A percentile compares a stretch with the other conserved stretches of the same genome.
Conservation (phyloP, 2,113 vertebrate genomes). For the Microcebus ravelobensis region DNA sequence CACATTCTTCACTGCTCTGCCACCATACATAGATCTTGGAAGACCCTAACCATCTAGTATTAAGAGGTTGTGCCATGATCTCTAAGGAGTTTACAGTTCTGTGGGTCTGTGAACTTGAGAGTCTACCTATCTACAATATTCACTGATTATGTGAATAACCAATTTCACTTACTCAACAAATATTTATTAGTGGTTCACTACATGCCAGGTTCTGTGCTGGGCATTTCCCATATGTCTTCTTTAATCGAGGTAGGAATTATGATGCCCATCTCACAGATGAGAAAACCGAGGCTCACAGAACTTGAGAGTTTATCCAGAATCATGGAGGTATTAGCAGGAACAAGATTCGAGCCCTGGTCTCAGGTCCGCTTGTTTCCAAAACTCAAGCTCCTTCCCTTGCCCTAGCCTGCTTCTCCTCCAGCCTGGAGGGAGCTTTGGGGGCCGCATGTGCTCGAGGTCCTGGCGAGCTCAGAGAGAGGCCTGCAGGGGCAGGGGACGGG, state of each 20-base stretch:
- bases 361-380: neutral
- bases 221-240: neutral
- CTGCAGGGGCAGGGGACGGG: neutral
- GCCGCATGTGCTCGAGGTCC: neutral
- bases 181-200: neutral
- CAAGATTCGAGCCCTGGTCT: neutral
- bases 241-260: neutral
- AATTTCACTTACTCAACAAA: neutral
- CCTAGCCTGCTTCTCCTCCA: neutral
- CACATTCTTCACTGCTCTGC: neutral
- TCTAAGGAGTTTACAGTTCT: neutral
- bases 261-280: neutral
- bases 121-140: neutral
- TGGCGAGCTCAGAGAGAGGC: neutral
- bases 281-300: neutral
- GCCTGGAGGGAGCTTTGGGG: neutral
- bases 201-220: neutral
- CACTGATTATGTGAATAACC: neutral
- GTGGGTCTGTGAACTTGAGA: neutral
- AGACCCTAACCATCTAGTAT: neutral
- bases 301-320: neutral
- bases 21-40: neutral
- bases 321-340: neutral
- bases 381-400: neutral
- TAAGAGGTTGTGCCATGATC: neutral